Evolutionary conservation across 92 coral and sea anemone species (phyloP), one percentile per base, ranked within the genome.

Genomic region (Virgularia gustaviana): DNA sequence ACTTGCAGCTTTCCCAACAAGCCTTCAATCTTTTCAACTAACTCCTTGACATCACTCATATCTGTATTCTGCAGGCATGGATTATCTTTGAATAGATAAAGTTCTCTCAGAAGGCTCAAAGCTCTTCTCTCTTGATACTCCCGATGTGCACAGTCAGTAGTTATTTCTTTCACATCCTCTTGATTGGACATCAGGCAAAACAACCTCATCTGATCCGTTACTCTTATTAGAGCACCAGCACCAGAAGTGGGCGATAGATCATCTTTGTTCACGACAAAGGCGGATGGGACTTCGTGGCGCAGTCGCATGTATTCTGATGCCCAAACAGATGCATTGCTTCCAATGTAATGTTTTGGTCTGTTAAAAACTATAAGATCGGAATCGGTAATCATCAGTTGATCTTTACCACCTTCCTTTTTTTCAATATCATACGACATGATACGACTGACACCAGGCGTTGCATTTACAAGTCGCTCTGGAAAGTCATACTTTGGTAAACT

Each of bases 241-340:
- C n/a, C n/a, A 7, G 24, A 36, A 23, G 55, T 34, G 22, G 71
- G 23, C 19, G 23, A 15, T 37, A 22, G 53, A 38, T 45, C 9
- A 0, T 27, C 58, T 47, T 20, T 27, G 2, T 67, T 39, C 1
- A 44, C 41, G 22, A 56, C 30, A 25, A 75, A 60, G 1, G 62
- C 55, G 8, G 6, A 20, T 6, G 80, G 80, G 2, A 9, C 44
- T n/a, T 36, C 80, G 18, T 36, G 15, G 0, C 72, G 51, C 0
- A 75, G 71, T 38, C 72, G 45, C 72, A 62, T 75, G 20, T 75
- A 75, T 13, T 75, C 80, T 1, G 81, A 76, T 0, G 81, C 81
- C 81, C 81, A 76, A 10, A 76, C 81, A 16, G 73, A 63, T 16
- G n/a, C n/a, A n/a, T n/a, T n/a, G n/a, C n/a, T n/a, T n/a, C n/a